Base-by-base conservation (phyloP, 2,113 vertebrate genomes). In the Manacus vitellinus region DNA sequence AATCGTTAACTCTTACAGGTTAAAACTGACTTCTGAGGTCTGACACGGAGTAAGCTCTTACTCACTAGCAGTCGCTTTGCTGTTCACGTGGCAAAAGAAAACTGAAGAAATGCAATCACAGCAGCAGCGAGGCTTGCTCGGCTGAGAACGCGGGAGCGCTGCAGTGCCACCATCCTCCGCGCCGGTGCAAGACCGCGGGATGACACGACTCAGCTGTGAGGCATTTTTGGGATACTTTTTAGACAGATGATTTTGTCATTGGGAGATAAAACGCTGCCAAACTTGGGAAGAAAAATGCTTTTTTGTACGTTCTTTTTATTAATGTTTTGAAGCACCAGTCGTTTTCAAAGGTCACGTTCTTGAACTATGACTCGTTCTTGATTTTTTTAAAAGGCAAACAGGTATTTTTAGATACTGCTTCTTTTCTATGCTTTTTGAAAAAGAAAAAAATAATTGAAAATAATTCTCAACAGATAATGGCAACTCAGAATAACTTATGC, bases 231-330 rank as follows among this genome's bases (percentile, higher is more conserved):
- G 39, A 52, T 70, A 20, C 30, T 58, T 35, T 41, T 58, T 54
- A 82, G 89, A 92, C 73, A 92, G 72, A 71, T 47, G 58, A 72
- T 96, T 94, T 92, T 90, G 72, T 89, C 90, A 33, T 8, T 74
- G 54, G 85, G 82, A 94, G 68, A 17, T 54, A 91, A 95, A 96
- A 95, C 89, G 75, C 95, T 95, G 91, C 90, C 97, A 44, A 74
- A 28, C 46, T 79, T 85, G 2, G 18, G 15, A 51, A 35, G 56
- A 75, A 6, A 35, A 35, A 56, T 14, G 15, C 6, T 19, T 68
- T 95, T 51, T 59, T 70, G 55, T 56, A 33, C 0, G 0, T 92
- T 87, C 31, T 61, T 43, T 41, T 58, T 59, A n/a, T 80, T 91
- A 56, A 54, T 83, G 15, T 88, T 83, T 41, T 8, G 30, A 85